Evolutionary conservation across 2,113 vertebrate genomes (phyloP), one percentile per base, ranked within the genome.

Genomic region (Isurus oxyrinchus): DNA sequence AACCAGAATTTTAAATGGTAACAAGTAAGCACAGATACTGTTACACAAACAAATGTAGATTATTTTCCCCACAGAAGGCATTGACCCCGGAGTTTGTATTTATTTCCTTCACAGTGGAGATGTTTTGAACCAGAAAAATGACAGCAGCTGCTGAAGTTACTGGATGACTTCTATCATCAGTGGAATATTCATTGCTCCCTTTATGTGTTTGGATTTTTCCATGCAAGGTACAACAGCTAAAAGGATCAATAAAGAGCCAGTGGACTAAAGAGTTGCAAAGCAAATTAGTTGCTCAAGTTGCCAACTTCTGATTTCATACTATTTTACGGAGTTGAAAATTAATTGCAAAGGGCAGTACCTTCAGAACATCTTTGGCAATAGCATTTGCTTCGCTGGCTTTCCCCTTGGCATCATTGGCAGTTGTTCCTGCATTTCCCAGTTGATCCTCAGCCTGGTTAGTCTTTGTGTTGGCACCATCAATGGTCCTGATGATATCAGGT

Each of bases 401-500:
- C 0, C 14, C 97, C 96, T 97, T 97, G 0, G 98, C 98, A 0
- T 87, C 19, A 49, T 96, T 96, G 96, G 98, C 97, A 0, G 98
- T 96, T 0, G 97, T 79, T 0, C 97, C 25, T 0, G 98, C 97
- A 0, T 96, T 97, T 59, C 96, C 97, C 96, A 99, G 96, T 66
- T 97, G 88, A 0, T 23, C 96, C 96, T 97, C 97, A 0, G 98
- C 98, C 96, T 96, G 94, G 0, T 14, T 44, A 0, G 98, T 99
- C 96, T 97, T 98, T 63, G 96, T 93, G 23, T 97, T 97, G 14
- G 99, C 98, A 0, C 97, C 97, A 91, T 97, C 76, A 27, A 99
- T 98, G 97, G 97, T 98, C 96, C 90, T 97, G 57, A 97, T 98
- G 97, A 99, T 99, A 76, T 95, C 67, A 0, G 97, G 97, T 4